Evolutionary conservation across 2,888 invertebrate species (phyloP), one percentile per base, ranked within the genome.

Genomic region (Cosmia pyralina): DNA sequence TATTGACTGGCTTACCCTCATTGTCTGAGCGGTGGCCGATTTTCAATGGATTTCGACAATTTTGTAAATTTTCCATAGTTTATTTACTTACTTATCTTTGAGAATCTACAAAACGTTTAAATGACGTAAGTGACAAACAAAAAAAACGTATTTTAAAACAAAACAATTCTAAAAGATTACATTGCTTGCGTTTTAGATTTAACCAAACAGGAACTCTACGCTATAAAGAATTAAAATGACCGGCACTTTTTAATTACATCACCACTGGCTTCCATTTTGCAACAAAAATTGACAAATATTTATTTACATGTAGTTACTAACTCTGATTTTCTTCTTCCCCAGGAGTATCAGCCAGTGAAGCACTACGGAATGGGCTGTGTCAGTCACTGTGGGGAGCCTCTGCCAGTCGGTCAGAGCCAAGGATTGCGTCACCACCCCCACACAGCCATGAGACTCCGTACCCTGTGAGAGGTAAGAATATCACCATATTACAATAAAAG

Each of bases 321-420:
- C 17, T 13, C 28, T n/a, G 2, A 2, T 0, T 60, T 34, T 72
- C 34, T 66, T 71, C 34, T 72, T 87, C 52, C 6, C 1, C 92
- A 96, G 96, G 96, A 69, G 85, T 95, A 34, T 87, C 95, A 76
- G 96, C 96, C 0, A 95, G 95, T 67, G 96, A 96, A 80, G 96
- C 96, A 0, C 87, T 96, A 2, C 88, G 96, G 11, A 95, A 83
- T 79, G 93, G 96, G 0, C 87, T 96, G 28, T 94, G 96, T 60
- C 95, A 95, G 55, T 95, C 96, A 0, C 87, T 96, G 0, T 96
- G 96, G 96, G 94, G 94, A 3, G 93, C 94, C 0, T 90, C 93
- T 0, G 90, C 92, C 7, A 91, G 91, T n/a, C 90, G 95, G 2
- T 87, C 92, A 0, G 95, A 95, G 52, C 91, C 93, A 0, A 89